These are phyloP conservation scores for Penaeus chinensis DNA, from an alignment of 1,140 invertebrate genomes.

Conservation along the genomic window DNA sequence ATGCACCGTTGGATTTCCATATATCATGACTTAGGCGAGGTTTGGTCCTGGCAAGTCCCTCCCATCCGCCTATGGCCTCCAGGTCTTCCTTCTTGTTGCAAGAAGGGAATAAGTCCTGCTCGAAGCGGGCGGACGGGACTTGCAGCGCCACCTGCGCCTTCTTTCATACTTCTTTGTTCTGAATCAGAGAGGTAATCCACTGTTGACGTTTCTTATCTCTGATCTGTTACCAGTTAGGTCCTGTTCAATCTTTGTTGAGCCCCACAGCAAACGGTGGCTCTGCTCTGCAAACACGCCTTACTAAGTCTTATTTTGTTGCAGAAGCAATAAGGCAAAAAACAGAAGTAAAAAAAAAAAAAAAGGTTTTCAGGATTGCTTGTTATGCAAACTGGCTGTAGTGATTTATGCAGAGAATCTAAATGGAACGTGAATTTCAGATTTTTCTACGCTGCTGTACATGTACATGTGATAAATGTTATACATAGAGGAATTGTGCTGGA, in stretches of 20 bases:
- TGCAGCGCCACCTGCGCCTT: background rate
- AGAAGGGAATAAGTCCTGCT: background rate
- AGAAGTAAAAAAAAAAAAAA: slow-evolving; percentile 1
- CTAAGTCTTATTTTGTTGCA: slow-evolving; percentile 53
- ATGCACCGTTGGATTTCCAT: too few species aligned
- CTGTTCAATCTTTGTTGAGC: slow-evolving; percentile 43
- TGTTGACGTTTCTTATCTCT: slow-evolving; percentile 38
- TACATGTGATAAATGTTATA: slow-evolving; percentile 49
- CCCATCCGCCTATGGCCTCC: too few species aligned
- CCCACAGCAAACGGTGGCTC: slow-evolving; percentile 24
- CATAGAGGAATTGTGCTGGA: slow-evolving; percentile 21
- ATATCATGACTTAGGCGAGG: too few species aligned
- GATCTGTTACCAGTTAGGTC: slow-evolving; percentile 29
- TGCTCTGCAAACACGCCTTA: slow-evolving; percentile 55
- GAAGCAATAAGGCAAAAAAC: slow-evolving; percentile 56
- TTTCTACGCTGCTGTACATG: slow-evolving; percentile 38
- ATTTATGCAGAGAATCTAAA: slow-evolving; percentile 31
- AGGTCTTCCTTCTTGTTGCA: background rate
- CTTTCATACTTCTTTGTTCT: slow-evolving; percentile 39
- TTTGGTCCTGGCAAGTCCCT: too few species aligned
- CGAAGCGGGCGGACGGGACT: background rate
- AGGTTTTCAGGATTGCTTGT: slow-evolving; percentile 35
- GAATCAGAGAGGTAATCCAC: slow-evolving; percentile 46
- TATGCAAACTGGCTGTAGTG: slow-evolving; percentile 43
- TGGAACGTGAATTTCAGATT: slow-evolving; percentile 48